These are phyloP conservation scores for Axea sp. DNA, from an alignment of 2,888 invertebrate genomes.

Conservation along the genomic window DNA sequence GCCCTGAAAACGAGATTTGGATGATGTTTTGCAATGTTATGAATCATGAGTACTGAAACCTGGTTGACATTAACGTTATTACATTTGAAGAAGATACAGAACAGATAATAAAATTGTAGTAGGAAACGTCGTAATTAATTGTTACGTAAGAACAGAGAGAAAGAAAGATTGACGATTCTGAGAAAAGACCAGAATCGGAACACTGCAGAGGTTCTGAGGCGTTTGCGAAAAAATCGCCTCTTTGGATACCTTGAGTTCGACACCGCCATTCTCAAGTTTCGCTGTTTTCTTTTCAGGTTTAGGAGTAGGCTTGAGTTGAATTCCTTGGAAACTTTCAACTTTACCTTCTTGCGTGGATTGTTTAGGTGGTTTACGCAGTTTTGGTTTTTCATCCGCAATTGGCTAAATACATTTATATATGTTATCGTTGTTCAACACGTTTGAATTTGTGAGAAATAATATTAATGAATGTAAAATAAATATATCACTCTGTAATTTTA, in stretches of 20 bases:
- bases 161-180: conserved; percentile 38
- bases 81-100: conserved; percentile 26
- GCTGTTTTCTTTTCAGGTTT: conserved; percentile 72
- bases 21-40: conserved; percentile 1
- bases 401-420: conserved; percentile 69
- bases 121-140: conserved; percentile 50
- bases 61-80: conserved; percentile 26
- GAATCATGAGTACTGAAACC: conserved; percentile 9
- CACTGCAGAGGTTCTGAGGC: conserved; percentile 44
- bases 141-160: conserved; percentile 40
- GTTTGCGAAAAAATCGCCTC: conserved; percentile 54
- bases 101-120: conserved; percentile 42
- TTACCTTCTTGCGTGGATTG: conserved; percentile 76
- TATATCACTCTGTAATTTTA: no score
- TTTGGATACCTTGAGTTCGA: conserved; percentile 76
- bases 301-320: conserved; percentile 83
- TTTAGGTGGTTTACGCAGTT: conserved; percentile 79
- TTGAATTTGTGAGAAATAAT: no score
- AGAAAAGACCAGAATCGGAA: conserved; percentile 37
- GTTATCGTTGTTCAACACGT: conserved; percentile 17
- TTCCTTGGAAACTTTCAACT: conserved; percentile 82
- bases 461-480: no score
- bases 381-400: conserved; percentile 76
- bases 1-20: conserved; percentile 17
- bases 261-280: conserved; percentile 72